Percentiles rank a stretch among this genome's conserved stretches.
phyloP scores from a whole-genome alignment of 2,113 vertebrate genomes.

The Dendropsophus ebraccatus region DNA sequence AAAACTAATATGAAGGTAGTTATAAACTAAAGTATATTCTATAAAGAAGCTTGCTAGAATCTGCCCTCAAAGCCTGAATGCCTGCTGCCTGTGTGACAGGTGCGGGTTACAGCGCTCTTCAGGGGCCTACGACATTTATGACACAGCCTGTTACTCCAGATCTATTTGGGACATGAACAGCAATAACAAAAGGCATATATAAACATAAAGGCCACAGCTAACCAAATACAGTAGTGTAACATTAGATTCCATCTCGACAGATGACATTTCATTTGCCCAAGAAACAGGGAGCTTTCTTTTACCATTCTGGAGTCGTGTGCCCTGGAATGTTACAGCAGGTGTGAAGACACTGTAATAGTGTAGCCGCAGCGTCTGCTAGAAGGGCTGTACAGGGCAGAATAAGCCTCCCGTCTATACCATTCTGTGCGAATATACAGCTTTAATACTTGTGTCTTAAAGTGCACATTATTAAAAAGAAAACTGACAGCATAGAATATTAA shows the following conservation, averaged over 20 bases:
- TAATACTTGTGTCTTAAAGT: no score
- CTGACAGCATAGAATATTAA: no score
- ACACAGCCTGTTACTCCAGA: not conserved
- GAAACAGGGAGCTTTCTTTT: not conserved
- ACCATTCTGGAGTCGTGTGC: constrained; percentile 10
- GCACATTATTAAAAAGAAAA: no score
- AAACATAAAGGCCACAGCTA: constrained; percentile 4
- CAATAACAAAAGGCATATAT: constrained; percentile 18
- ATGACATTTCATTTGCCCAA: constrained; percentile 4
- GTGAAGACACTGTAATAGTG: not conserved
- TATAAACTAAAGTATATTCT: no score
- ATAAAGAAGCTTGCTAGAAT: no score
- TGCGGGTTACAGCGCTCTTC: not conserved
- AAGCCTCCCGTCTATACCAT: no score
- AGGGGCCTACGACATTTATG: constrained; percentile 2
- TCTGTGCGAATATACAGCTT: no score
- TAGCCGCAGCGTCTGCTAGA: not conserved
- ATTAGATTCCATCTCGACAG: not conserved
- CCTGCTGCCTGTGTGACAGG: not conserved
- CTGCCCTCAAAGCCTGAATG: no score
- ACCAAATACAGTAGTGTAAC: constrained; percentile 14
- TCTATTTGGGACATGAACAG: constrained; percentile 9
- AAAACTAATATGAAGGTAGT: no score
- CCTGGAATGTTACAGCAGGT: constrained; percentile 38
- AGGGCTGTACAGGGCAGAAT: not conserved